These are phyloP conservation scores for Petaurus breviceps DNA, from an alignment of 2,113 vertebrate species.

Conservation along the genomic window DNA sequence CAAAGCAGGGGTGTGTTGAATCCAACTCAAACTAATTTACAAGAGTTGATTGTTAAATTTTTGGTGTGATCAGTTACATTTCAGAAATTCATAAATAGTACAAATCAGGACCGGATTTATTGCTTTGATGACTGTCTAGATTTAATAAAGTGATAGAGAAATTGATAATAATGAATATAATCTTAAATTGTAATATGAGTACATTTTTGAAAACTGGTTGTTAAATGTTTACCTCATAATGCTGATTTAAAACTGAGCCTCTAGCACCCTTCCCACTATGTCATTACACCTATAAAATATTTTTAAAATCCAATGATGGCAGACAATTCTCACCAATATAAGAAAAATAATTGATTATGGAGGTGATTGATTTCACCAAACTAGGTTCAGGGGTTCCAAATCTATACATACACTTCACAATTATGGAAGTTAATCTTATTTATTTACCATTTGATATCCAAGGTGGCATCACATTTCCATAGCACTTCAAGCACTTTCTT, in stretches of 20 bases:
- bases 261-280: not conserved
- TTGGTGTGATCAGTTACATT: no score
- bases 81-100: no score
- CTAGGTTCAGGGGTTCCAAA: not conserved
- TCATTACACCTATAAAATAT: not conserved
- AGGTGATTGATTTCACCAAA: not conserved
- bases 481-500: not conserved
- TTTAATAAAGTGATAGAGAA: no score
- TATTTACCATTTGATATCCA: not conserved
- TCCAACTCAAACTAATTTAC: no score
- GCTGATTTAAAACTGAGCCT: not conserved
- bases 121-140: no score
- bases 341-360: not conserved
- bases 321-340: not conserved
- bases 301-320: not conserved
- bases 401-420: not conserved
- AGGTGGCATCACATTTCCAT: not conserved
- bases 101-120: no score
- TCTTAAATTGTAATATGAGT: no score
- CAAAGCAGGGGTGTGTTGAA: no score
- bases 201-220: not conserved
- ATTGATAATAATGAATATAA: no score
- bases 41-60: no score
- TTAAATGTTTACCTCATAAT: no score
- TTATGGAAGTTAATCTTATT: not conserved